A percentile compares a stretch with the other conserved stretches of the same genome.
phyloP scores from a whole-genome alignment of 2,797 vertebrate species.

The Acridotheres tristis region DNA sequence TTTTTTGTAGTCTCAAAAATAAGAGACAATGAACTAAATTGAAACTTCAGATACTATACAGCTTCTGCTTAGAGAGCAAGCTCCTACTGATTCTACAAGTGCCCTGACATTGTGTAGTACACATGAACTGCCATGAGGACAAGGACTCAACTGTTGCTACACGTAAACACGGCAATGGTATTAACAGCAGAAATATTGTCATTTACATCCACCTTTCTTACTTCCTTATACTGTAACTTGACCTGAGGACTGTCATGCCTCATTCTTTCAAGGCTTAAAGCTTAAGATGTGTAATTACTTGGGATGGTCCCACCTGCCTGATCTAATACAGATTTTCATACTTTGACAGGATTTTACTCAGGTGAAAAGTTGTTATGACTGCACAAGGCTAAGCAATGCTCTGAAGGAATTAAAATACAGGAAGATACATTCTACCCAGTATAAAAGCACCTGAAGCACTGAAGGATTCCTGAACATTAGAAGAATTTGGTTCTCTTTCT shows the following conservation, averaged over 20 bases:
- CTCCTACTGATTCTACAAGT: not conserved
- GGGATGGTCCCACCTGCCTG: not conserved
- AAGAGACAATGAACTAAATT: not conserved
- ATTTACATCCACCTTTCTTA: not conserved
- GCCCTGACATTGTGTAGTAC: not conserved
- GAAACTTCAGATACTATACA: not conserved
- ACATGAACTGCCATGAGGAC: not conserved
- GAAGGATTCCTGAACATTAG: constrained; percentile 70
- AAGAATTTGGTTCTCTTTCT: constrained; percentile 81
- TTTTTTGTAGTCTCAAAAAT: not conserved
- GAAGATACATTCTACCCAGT: not conserved
- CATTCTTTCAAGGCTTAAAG: not conserved
- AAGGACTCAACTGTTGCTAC: not conserved
- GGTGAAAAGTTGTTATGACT: not conserved
- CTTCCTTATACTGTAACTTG: not conserved
- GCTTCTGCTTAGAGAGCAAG: not conserved
- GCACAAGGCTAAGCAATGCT: not conserved
- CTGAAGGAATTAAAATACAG: not conserved
- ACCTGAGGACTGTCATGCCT: not conserved
- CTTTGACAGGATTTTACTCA: not conserved
- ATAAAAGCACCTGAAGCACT: constrained; percentile 77
- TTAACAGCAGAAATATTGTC: not conserved
- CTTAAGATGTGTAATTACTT: not conserved
- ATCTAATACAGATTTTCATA: not conserved
- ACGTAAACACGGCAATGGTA: not conserved